Base-by-base conservation (phyloP, 2,797 vertebrate species). In the Anolis apletophallus region DNA sequence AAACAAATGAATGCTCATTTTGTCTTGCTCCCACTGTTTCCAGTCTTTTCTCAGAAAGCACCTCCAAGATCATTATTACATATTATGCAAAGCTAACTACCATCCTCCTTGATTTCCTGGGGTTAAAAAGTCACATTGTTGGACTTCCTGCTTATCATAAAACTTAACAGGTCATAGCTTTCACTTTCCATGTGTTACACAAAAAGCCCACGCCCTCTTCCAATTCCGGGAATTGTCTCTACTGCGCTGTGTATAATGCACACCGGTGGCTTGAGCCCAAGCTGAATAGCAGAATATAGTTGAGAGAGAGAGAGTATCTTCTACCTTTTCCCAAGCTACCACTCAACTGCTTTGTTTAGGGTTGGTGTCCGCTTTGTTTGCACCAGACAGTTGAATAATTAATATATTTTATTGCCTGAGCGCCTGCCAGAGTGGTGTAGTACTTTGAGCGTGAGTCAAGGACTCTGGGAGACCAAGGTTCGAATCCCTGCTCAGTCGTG, bases 181-280 rank as follows among this genome's bases (percentile, higher is more conserved):
- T 83, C 64, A n/a, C 52, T 78, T 87, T 71, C 67, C 40, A 71
- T 9, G 29, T 46, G n/a, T 12, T 68, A 61, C n/a, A 61, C 52
- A n/a, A 61, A 61, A 77, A 82, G 36, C 52, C 61, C 10, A 46
- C 40, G 54, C 55, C 67, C 10, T 59, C 50, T 40, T 23, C 32
- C 11, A 76, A 29, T 85, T 69, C 74, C 71, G 67, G 72, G 57
- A 86, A 59, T 87, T 83, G 78, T 80, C 68, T 59, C 19, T 32
- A 32, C 21, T 52, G 13, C 21, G 29, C 11, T 16, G 7, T 21
- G 40, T 34, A 46, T 10, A 21, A 59, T 14, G 6, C 46, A 67
- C 40, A 84, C 50, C 29, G 32, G 19, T 23, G 29, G 13, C 34
- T 34, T 23, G 9, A 72, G 4, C 29, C 17, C 68, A 14, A 26